Evolutionary conservation across 2,113 vertebrate species (phyloP).

Genomic region (Chitala chitala): DNA sequence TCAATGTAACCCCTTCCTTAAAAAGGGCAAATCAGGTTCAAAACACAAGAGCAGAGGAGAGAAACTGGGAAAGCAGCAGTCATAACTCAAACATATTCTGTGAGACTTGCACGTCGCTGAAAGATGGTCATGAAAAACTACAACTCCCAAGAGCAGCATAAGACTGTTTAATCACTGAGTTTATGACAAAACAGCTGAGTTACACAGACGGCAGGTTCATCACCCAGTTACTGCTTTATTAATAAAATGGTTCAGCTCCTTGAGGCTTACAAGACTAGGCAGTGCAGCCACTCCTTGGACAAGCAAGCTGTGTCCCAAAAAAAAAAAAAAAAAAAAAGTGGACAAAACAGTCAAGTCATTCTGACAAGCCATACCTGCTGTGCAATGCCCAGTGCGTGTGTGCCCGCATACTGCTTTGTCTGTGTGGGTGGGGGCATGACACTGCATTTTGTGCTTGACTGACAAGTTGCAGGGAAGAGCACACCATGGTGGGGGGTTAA

Average conservation of each 20-base stretch:
- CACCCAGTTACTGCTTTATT: too few relatives aligned
- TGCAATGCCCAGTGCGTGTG: background rate
- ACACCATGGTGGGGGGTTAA: too few relatives aligned
- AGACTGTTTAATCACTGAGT: background rate
- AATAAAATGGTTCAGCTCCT: slow-evolving; percentile 25
- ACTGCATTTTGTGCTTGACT: background rate
- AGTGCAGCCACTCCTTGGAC: background rate
- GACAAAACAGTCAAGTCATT: slow-evolving; percentile 63
- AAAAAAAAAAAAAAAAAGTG: background rate
- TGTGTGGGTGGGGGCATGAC: background rate
- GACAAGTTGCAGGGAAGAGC: too few relatives aligned
- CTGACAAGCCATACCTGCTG: background rate
- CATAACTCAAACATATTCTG: too few relatives aligned
- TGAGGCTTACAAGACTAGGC: slow-evolving; percentile 25
- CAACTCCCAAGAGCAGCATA: background rate
- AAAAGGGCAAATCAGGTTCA: background rate
- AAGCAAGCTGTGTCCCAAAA: slow-evolving; percentile 32
- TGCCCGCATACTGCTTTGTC: background rate
- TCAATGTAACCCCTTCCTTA: background rate
- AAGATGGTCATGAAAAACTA: too few relatives aligned
- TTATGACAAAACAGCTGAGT: background rate
- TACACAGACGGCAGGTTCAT: too few relatives aligned
- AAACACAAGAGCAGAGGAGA: background rate
- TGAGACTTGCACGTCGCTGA: too few relatives aligned
- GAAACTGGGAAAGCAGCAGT: background rate